A percentile compares a stretch with the other conserved stretches of the same genome.
phyloP scores from a whole-genome alignment of 2,888 invertebrate genomes.

The Carabus problematicus region DNA sequence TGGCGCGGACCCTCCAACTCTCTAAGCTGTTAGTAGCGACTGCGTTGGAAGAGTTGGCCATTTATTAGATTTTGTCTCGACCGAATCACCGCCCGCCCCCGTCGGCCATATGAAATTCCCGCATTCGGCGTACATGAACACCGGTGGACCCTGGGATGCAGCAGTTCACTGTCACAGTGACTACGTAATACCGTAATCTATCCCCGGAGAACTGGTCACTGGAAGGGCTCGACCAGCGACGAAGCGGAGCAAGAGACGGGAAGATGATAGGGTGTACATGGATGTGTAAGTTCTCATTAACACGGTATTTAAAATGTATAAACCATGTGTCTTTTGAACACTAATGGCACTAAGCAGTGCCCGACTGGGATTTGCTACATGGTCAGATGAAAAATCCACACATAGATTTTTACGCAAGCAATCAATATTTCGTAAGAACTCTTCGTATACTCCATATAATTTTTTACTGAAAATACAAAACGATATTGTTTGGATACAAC shows the following conservation, averaged over 20 bases:
- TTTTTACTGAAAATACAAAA: no score
- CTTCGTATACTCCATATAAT: no score
- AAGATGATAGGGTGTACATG: not conserved
- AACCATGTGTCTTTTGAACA: conserved; percentile 37
- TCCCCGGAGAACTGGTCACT: conserved; percentile 6
- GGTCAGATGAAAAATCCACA: no score
- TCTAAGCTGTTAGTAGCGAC: conserved; percentile 1
- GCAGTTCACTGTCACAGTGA: conserved; percentile 5
- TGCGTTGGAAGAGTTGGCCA: conserved; percentile 3
- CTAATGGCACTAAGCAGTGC: conserved; percentile 21
- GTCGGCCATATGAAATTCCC: conserved; percentile 4
- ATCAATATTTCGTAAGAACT: no score
- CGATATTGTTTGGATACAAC: no score
- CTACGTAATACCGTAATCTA: conserved; percentile 13
- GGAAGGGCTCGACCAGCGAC: not conserved
- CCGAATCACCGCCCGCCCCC: not conserved
- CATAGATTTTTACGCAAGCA: no score
- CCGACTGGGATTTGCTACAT: conserved; percentile 7
- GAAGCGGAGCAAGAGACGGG: not conserved
- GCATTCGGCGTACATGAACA: not conserved
- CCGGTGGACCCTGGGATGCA: not conserved
- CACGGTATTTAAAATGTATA: conserved; percentile 37
- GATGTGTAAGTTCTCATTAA: conserved; percentile 7
- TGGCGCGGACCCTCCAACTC: not conserved
- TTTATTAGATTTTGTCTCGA: conserved; percentile 14